phyloP scores from a whole-genome alignment of 2,888 invertebrate genomes.

The Agriopis leucophaearia region DNA sequence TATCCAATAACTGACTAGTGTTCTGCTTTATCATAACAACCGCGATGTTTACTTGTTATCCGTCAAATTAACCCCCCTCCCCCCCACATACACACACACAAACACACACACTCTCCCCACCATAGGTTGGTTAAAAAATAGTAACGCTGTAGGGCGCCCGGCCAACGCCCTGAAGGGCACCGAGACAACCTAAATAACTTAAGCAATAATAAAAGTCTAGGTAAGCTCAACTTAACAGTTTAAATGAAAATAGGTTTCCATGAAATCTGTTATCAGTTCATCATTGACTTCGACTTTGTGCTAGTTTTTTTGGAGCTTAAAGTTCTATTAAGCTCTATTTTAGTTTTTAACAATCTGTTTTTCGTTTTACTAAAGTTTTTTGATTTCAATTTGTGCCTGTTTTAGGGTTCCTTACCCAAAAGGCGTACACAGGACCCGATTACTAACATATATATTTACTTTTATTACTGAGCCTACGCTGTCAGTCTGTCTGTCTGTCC shows the following conservation, averaged over 20 bases:
- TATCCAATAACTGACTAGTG: too few species aligned
- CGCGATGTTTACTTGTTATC: too few species aligned
- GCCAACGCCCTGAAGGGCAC: slow-evolving; percentile 25
- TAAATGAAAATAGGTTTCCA: slow-evolving; percentile 22
- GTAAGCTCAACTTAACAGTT: slow-evolving; percentile 6
- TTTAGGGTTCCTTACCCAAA: background rate
- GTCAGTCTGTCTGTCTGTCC: too few species aligned
- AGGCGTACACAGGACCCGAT: background rate
- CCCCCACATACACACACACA: too few species aligned
- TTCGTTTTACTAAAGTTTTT: background rate
- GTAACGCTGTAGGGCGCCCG: background rate
- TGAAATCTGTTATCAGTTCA: slow-evolving; percentile 32
- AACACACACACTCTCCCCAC: too few species aligned
- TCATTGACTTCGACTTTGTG: slow-evolving; percentile 26
- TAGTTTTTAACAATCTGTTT: background rate
- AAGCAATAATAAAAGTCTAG: slow-evolving; percentile 18
- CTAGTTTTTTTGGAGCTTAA: slow-evolving; percentile 3
- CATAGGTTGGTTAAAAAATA: background rate
- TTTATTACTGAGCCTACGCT: background rate
- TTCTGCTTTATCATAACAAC: too few species aligned
- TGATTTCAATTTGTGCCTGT: background rate
- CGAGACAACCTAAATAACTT: slow-evolving; percentile 26
- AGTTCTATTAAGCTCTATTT: slow-evolving; percentile 11
- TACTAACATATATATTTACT: too few species aligned
- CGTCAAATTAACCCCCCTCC: too few species aligned